A percentile compares a stretch with the other conserved stretches of the same genome.
phyloP scores from a whole-genome alignment of 2,797 vertebrate genomes.

The Oryzias sinensis region DNA sequence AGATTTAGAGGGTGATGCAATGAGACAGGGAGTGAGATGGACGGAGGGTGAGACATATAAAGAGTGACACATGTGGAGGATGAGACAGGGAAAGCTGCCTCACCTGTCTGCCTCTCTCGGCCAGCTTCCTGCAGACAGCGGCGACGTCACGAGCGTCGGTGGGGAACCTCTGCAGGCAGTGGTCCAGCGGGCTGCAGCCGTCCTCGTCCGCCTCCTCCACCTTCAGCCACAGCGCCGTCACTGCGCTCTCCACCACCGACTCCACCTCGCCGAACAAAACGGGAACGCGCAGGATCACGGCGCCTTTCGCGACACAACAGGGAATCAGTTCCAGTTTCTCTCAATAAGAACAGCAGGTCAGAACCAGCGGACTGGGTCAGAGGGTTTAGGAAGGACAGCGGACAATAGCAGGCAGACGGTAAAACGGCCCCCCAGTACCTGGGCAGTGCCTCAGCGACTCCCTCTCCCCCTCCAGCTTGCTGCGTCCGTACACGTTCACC shows the following conservation, averaged over 20 bases:
- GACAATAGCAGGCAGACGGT: neutral
- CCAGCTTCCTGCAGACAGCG: constrained; percentile 86
- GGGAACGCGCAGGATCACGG: constrained; percentile 88
- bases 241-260: constrained; percentile 87
- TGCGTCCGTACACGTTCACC: constrained; percentile 91
- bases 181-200: constrained; percentile 83
- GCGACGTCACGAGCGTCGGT: constrained; percentile 90
- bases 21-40: no score
- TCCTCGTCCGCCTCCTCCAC: constrained; percentile 87
- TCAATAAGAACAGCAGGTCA: no score
- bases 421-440: constrained; percentile 69
- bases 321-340: neutral
- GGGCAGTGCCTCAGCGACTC: constrained; percentile 86
- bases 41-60: neutral
- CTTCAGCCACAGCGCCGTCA: constrained; percentile 88
- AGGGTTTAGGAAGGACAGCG: no score
- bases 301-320: constrained; percentile 42
- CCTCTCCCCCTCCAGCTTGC: constrained; percentile 91
- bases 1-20: no score
- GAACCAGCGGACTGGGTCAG: no score
- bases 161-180: constrained; percentile 90
- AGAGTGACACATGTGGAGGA: neutral
- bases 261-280: constrained; percentile 92
- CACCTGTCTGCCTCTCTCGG: constrained; percentile 77
- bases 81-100: neutral